Base-by-base conservation (phyloP, 92 coral and sea anemone genomes). In the Montipora capitata region DNA sequence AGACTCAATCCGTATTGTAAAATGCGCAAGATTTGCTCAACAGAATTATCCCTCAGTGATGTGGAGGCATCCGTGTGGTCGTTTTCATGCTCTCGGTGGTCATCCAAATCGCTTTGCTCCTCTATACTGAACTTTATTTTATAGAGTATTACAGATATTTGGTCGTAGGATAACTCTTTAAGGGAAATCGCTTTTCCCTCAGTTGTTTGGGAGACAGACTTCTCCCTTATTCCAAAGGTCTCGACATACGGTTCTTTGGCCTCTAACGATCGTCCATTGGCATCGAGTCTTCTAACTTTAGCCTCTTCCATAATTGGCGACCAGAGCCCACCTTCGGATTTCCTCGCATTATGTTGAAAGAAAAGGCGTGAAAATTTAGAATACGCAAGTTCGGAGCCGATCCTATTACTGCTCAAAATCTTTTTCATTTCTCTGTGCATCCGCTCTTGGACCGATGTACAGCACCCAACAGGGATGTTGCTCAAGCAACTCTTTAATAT, bases 401-500 rank as follows among this genome's bases (percentile, higher is more conserved):
- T 84, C 44, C 82, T 78, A 84, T 84, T 84, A 10, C n/a, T 74
- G 4, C 57, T 10, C 68, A 84, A 79, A 62, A 84, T 62, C 61
- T 84, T 74, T 45, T 84, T 84, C 74, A 84, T 61, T 7, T 84
- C 82, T 17, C 58, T 74, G 59, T 84, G 82, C 41, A 84, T 41
- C 7, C 88, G 67, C 81, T 84, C 88, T 49, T 84, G 67, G 5
- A 44, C 63, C n/a, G 82, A 74, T 42, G 88, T 74, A 42, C 74
- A 74, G 78, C 54, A 74, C n/a, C 57, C 74, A 16, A 72, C 48
- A 72, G 82, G 88, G 39, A 84, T 84, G 67, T 72, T 66, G n/a
- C 82, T 74, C 59, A 84, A 61, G 88, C 88, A 84, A 16, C 62
- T 64, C 63, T 84, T 84, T n/a, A 72, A 9, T 35, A 84, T 84